Evolutionary conservation across 2,888 invertebrate species (phyloP).

Genomic region (Seira sanloemensis): DNA sequence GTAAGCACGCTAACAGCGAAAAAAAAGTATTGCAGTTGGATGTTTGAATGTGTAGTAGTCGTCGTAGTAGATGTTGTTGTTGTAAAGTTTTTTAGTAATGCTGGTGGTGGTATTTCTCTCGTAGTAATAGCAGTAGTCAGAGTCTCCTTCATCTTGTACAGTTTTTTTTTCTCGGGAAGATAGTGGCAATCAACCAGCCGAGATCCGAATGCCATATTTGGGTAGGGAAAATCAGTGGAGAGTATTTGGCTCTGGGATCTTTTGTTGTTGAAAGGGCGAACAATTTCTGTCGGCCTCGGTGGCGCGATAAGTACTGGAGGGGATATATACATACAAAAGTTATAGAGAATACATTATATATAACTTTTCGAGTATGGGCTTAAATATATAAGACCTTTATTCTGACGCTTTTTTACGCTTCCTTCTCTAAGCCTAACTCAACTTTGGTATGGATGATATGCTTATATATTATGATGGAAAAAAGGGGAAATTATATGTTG

Average conservation of each 20-base stretch:
- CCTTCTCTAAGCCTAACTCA: slow-evolving; percentile 44
- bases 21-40: slow-evolving; percentile 44
- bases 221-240: slow-evolving; percentile 74
- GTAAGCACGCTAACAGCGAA: slow-evolving; percentile 46
- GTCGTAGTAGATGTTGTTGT: slow-evolving; percentile 46
- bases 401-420: slow-evolving; percentile 21
- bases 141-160: slow-evolving; percentile 32
- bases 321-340: too few species aligned
- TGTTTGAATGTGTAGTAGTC: slow-evolving; percentile 37
- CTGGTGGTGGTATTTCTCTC: slow-evolving; percentile 66
- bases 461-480: slow-evolving; percentile 34
- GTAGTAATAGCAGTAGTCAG: slow-evolving; percentile 28
- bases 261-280: slow-evolving; percentile 72
- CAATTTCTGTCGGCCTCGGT: slow-evolving; percentile 69
- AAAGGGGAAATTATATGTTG: slow-evolving; percentile 42
- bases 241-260: slow-evolving; percentile 74
- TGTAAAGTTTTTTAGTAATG: slow-evolving; percentile 59
- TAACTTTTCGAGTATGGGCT: neutral
- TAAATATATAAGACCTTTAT: neutral
- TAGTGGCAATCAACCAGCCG: slow-evolving; percentile 71
- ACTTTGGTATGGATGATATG: slow-evolving; percentile 53
- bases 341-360: neutral
- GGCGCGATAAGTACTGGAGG: slow-evolving; percentile 71
- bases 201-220: slow-evolving; percentile 74
- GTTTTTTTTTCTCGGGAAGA: slow-evolving; percentile 56